Percentiles rank a stretch among this genome's conserved stretches.
Evolutionary conservation across 2,888 invertebrate genomes (phyloP).

Genomic region (Eupelmus urozonus): DNA sequence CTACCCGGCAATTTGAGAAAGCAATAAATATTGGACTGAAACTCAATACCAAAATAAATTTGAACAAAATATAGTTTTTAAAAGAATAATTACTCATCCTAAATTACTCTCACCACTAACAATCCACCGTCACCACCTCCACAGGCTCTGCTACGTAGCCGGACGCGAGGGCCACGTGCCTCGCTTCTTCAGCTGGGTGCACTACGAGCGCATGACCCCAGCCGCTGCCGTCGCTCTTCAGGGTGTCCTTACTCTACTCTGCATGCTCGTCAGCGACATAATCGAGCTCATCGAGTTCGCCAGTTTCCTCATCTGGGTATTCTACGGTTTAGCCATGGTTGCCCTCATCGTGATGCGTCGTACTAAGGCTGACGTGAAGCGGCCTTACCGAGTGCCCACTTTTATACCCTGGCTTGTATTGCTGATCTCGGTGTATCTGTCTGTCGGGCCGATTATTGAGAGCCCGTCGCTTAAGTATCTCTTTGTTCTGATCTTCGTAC

Average conservation of each 20-base stretch:
- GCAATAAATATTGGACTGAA: too few species aligned
- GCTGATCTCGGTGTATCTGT: slow-evolving; percentile 84
- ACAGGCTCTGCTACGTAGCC: slow-evolving; percentile 89
- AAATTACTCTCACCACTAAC: neutral
- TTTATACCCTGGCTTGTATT: slow-evolving; percentile 86
- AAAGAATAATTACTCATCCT: neutral
- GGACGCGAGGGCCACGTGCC: slow-evolving; percentile 90
- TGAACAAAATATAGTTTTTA: too few species aligned
- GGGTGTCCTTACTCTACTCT: slow-evolving; percentile 84
- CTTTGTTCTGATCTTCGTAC: slow-evolving; percentile 85
- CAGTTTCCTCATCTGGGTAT: slow-evolving; percentile 92
- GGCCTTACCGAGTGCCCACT: slow-evolving; percentile 88
- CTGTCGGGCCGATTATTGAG: slow-evolving; percentile 86
- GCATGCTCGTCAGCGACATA: slow-evolving; percentile 87
- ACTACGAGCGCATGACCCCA: slow-evolving; percentile 86
- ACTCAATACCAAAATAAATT: too few species aligned
- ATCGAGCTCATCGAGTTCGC: slow-evolving; percentile 89
- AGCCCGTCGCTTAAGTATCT: slow-evolving; percentile 88
- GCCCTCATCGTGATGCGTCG: slow-evolving; percentile 86
- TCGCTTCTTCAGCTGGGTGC: slow-evolving; percentile 88
- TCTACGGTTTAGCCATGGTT: slow-evolving; percentile 90
- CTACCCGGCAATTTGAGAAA: too few species aligned
- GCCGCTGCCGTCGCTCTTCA: slow-evolving; percentile 90
- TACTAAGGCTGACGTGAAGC: slow-evolving; percentile 82
- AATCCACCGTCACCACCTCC: too few species aligned